Evolutionary conservation across 2,888 invertebrate species (phyloP), one percentile per base, ranked within the genome.

Genomic region (Agrochola lota): DNA sequence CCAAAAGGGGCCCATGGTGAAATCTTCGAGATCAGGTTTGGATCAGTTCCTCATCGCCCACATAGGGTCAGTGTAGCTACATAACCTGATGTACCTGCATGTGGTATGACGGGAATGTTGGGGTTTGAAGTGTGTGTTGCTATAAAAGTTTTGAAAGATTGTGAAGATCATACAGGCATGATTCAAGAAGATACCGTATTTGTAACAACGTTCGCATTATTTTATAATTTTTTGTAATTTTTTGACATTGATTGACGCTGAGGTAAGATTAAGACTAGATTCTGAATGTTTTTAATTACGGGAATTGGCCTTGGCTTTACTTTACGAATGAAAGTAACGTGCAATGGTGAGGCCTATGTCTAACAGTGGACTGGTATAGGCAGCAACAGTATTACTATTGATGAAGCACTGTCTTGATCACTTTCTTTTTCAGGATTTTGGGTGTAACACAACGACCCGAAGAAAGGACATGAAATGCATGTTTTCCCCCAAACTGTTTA

Each of bases 11-110:
- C 63, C 59, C 60, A 77, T 85, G 79, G 85, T 80, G 88, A 85
- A 88, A 88, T 83, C 78, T 71, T 64, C 6, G 67, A 85, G 85
- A 85, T 86, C 85, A 78, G 85, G 86, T 85, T 86, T 84, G 76
- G 30, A 70, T 75, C 63, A 40, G 73, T 83, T 77, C 80, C 83
- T 71, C 66, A n/a, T 68, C 85, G 86, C 85, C 85, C 86, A 85
- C 85, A 11, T 74, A 55, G 23, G 86, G 80, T 85, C 77, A 78
- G 74, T 67, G 67, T 83, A 80, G 75, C 77, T 20, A 40, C 77
- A 85, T 71, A 71, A 57, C 76, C 43, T 64, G 69, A 55, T 63
- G 72, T 52, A 40, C 35, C 30, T 60, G 40, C 15, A 30, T 2
- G 8, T 52, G 60, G 64, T 64, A 63, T 72, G 62, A 11, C 6